These are phyloP conservation scores for Chrysomela aeneicollis DNA, from an alignment of 2,888 invertebrate species.

Conservation along the genomic window DNA sequence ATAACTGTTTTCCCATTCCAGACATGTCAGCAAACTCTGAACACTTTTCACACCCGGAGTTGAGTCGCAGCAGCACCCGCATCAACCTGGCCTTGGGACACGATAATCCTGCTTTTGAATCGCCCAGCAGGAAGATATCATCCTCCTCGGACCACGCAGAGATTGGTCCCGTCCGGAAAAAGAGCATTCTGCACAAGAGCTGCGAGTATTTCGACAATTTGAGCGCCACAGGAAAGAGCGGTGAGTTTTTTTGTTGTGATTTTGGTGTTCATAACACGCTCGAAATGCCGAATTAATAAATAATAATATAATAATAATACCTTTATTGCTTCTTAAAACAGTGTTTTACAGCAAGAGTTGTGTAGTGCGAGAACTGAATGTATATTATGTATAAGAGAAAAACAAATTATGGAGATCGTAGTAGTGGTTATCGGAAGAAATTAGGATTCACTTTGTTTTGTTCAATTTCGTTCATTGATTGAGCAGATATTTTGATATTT, in stretches of 20 bases:
- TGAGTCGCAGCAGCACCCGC: background rate
- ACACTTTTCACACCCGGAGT: background rate
- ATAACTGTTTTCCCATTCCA: background rate
- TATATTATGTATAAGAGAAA: too few relatives aligned
- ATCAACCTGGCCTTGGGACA: conserved; percentile 58
- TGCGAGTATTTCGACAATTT: conserved; percentile 15
- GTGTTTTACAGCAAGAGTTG: too few relatives aligned
- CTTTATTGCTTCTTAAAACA: too few relatives aligned
- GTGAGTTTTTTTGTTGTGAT: background rate
- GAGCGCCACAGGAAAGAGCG: background rate
- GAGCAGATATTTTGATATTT: too few relatives aligned
- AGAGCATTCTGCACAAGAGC: conserved; percentile 70
- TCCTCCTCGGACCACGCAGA: conserved; percentile 63
- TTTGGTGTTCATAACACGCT: background rate
- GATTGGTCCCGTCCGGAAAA: conserved; percentile 75
- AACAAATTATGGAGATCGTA: too few relatives aligned
- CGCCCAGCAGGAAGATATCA: conserved; percentile 59
- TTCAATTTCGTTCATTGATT: too few relatives aligned
- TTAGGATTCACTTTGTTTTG: too few relatives aligned
- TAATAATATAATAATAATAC: too few relatives aligned
- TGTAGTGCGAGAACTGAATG: too few relatives aligned
- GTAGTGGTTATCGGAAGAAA: too few relatives aligned
- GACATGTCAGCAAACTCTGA: background rate
- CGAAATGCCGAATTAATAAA: background rate
- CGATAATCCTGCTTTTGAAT: conserved; percentile 73